Percentiles rank a stretch among this genome's conserved stretches.
These are phyloP conservation scores for Threskiornis aethiopicus DNA, from an alignment of 2,797 vertebrate species.

Conservation along the genomic window DNA sequence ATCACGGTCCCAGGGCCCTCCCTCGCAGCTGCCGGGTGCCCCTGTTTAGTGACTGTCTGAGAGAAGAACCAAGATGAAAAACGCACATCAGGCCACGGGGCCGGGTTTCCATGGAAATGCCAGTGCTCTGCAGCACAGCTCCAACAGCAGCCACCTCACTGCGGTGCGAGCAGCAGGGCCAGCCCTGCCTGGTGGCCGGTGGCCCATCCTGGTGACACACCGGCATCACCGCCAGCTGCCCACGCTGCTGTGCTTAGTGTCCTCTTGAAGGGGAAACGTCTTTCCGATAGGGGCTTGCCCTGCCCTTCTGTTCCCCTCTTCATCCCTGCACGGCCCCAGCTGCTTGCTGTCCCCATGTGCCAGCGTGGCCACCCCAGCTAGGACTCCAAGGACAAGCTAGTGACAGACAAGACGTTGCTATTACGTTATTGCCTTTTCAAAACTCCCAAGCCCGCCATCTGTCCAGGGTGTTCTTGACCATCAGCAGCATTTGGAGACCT, in stretches of 20 bases:
- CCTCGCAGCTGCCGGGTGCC: background rate
- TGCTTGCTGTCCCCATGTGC: background rate
- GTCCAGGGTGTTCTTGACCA: conserved; percentile 5
- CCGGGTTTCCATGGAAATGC: background rate
- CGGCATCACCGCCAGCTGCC: background rate
- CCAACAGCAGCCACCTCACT: background rate
- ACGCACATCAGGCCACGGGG: background rate
- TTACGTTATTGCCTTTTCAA: background rate
- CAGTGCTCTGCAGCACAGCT: background rate
- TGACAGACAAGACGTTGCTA: background rate
- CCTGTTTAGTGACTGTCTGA: background rate
- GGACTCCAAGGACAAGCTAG: background rate
- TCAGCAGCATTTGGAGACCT: background rate
- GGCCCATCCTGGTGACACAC: background rate
- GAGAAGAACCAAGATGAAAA: background rate
- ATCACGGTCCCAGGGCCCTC: background rate
- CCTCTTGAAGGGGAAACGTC: background rate
- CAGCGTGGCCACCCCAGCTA: background rate
- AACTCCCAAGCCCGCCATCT: background rate
- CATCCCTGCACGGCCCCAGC: background rate
- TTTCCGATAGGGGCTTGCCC: background rate
- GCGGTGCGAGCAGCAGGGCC: accelerated
- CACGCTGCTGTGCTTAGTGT: accelerated
- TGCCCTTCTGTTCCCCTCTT: background rate
- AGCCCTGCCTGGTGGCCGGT: background rate